Conservation (phyloP, 2,113 vertebrate species). For the Myodes glareolus region DNA sequence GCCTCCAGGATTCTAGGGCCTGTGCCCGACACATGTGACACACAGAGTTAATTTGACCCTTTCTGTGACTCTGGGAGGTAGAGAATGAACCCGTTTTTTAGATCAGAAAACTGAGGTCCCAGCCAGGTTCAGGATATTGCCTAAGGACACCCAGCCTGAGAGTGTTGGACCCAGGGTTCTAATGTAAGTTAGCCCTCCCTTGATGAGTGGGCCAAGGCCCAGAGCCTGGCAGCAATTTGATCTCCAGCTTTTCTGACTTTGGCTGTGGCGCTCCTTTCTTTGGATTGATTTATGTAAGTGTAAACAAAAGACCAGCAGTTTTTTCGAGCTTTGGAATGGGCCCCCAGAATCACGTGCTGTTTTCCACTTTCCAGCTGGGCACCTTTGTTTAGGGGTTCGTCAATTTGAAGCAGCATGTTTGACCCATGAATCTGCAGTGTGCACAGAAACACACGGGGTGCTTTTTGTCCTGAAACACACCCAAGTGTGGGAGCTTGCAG, state of each 20-base stretch:
- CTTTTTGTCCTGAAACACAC: constrained; percentile 41
- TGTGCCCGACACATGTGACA: not conserved
- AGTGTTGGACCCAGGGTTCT: constrained; percentile 32
- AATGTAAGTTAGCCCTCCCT: not conserved
- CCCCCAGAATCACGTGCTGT: constrained; percentile 50
- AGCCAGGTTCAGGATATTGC: constrained; percentile 50
- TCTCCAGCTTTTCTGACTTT: constrained; percentile 58
- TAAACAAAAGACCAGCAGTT: constrained; percentile 63
- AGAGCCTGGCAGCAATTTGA: constrained; percentile 45
- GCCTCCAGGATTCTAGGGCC: not conserved
- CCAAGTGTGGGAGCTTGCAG: not conserved
- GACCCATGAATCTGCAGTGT: constrained; percentile 6
- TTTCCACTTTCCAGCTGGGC: constrained; percentile 56
- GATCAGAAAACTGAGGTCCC: constrained; percentile 3
- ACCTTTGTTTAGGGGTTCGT: constrained; percentile 24
- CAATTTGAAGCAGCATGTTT: constrained; percentile 42
- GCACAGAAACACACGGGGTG: not conserved
- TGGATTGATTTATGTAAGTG: constrained; percentile 69
- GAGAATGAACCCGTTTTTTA: constrained; percentile 35
- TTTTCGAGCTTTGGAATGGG: constrained; percentile 61
- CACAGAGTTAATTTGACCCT: constrained; percentile 13
- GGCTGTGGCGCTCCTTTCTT: constrained; percentile 52
- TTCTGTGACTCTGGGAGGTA: not conserved
- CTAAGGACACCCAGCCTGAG: not conserved
- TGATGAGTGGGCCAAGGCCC: not conserved